Conservation (phyloP, 2,888 invertebrate genomes). For the Nycteola revayana region DNA sequence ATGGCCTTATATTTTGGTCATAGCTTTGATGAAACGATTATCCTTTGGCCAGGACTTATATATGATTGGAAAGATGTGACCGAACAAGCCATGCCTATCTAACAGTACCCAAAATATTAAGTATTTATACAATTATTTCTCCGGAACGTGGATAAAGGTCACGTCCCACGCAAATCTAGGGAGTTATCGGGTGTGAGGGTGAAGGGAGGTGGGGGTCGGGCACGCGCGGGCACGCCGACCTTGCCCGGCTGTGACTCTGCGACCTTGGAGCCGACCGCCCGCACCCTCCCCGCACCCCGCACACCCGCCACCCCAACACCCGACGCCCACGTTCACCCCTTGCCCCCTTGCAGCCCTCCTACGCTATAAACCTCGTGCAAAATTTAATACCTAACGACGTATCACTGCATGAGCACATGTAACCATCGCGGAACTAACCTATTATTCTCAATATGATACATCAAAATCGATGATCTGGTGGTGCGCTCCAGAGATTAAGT, state of each 20-base stretch:
- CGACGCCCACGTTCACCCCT: constrained; percentile 50
- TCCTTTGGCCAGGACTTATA: no score
- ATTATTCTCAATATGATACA: no score
- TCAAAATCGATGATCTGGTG: no score
- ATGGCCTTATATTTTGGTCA: no score
- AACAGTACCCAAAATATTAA: constrained; percentile 57
- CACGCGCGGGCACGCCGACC: constrained; percentile 79
- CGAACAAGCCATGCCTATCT: constrained; percentile 39
- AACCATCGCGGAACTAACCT: constrained; percentile 45
- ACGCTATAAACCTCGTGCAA: constrained; percentile 66
- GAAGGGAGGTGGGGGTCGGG: constrained; percentile 46
- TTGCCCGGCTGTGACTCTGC: constrained; percentile 82
- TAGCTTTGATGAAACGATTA: no score
- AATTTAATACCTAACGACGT: constrained; percentile 56
- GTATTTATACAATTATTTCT: constrained; percentile 77
- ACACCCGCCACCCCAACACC: constrained; percentile 34
- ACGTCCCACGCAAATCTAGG: constrained; percentile 77
- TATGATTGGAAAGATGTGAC: no score
- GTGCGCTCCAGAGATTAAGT: no score
- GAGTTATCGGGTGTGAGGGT: constrained; percentile 61
- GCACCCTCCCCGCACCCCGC: constrained; percentile 29
- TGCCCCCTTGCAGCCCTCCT: constrained; percentile 42
- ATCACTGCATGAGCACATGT: constrained; percentile 40
- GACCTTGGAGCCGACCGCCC: constrained; percentile 73
- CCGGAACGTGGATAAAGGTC: constrained; percentile 78